Percentiles rank a stretch among this genome's conserved stretches.
These are phyloP conservation scores for Eupsilia transversa DNA, from an alignment of 2,888 invertebrate genomes.

Conservation along the genomic window DNA sequence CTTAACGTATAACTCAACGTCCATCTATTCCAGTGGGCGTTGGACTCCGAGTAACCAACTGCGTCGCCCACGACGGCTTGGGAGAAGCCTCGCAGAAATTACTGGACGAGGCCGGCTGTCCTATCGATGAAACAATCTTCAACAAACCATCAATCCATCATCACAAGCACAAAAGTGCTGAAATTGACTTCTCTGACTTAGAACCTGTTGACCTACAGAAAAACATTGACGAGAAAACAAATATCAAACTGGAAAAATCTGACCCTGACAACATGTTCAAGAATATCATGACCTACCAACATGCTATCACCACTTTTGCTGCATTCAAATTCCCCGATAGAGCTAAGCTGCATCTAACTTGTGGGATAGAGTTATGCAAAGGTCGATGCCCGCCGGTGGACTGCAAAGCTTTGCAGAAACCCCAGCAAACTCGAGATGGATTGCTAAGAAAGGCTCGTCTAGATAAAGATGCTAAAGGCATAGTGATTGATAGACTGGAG, in stretches of 20 bases:
- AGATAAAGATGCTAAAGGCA: slow-evolving; percentile 89
- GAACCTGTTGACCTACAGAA: slow-evolving; percentile 80
- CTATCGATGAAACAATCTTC: slow-evolving; percentile 92
- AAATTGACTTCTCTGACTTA: slow-evolving; percentile 83
- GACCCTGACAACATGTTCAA: slow-evolving; percentile 85
- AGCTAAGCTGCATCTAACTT: slow-evolving; percentile 94
- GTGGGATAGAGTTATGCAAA: slow-evolving; percentile 94
- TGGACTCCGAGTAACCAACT: slow-evolving; percentile 94
- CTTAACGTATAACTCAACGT: slow-evolving; percentile 39
- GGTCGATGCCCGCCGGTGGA: slow-evolving; percentile 92
- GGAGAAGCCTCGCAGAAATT: slow-evolving; percentile 94
- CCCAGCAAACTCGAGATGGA: slow-evolving; percentile 87
- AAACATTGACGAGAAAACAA: slow-evolving; percentile 78
- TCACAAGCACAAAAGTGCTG: slow-evolving; percentile 81
- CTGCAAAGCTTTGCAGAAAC: slow-evolving; percentile 84
- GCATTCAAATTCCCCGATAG: slow-evolving; percentile 96
- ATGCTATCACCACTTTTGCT: slow-evolving; percentile 92
- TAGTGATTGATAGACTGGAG: slow-evolving; percentile 92
- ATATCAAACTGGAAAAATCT: slow-evolving; percentile 76
- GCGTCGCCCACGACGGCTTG: slow-evolving; percentile 94
- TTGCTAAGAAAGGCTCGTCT: slow-evolving; percentile 85
- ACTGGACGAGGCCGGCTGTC: slow-evolving; percentile 94
- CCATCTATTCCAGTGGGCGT: slow-evolving; percentile 91
- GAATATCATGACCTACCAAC: slow-evolving; percentile 89
- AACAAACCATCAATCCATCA: slow-evolving; percentile 88